Percentiles rank a stretch among this genome's conserved stretches.
These are phyloP conservation scores for Coleophora flavipennella DNA, from an alignment of 2,888 invertebrate genomes.

Conservation along the genomic window DNA sequence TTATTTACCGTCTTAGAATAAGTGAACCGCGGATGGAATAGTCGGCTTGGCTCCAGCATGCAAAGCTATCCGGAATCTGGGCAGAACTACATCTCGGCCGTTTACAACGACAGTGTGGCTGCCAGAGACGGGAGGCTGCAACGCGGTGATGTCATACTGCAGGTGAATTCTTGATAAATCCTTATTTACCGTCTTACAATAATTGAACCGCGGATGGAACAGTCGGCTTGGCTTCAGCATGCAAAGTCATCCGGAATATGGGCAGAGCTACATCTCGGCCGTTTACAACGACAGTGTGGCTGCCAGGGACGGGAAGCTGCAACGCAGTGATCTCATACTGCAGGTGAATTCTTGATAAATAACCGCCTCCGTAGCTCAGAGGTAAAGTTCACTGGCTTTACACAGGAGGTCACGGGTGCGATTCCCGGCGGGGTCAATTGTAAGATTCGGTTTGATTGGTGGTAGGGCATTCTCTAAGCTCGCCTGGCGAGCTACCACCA, in stretches of 20 bases:
- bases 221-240: constrained; percentile 90
- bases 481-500: too few species aligned
- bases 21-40: constrained; percentile 88
- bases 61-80: constrained; percentile 76
- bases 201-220: constrained; percentile 86
- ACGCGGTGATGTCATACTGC: constrained; percentile 85
- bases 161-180: constrained; percentile 76
- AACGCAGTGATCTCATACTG: constrained; percentile 84
- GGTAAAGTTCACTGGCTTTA: too few species aligned
- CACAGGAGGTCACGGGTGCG: too few species aligned
- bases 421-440: too few species aligned
- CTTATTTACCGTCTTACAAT: too few species aligned
- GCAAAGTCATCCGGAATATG: constrained; percentile 76
- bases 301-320: constrained; percentile 84
- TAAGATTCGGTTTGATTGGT: too few species aligned
- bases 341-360: constrained; percentile 71
- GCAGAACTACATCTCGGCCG: constrained; percentile 82
- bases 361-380: too few species aligned
- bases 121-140: constrained; percentile 85
- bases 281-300: constrained; percentile 90
- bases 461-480: too few species aligned
- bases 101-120: constrained; percentile 89
- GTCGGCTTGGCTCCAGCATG: constrained; percentile 88
- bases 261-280: constrained; percentile 81
- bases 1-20: too few species aligned